Percentiles rank a stretch among this genome's conserved stretches.
Conservation (phyloP, 2,113 vertebrate genomes). For the Pycnonotus jocosus region DNA sequence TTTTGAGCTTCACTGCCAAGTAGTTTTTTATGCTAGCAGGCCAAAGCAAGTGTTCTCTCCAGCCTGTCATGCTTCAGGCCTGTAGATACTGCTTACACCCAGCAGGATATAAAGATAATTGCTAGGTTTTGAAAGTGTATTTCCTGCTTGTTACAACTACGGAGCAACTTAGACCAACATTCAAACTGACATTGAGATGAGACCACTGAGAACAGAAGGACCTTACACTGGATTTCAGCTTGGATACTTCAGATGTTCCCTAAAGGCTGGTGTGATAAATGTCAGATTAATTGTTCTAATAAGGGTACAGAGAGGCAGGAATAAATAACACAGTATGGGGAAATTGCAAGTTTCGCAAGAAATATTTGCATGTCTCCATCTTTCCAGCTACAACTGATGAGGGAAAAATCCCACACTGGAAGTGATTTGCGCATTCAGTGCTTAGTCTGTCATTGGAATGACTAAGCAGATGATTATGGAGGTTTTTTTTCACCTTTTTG, state of each 20-base stretch:
- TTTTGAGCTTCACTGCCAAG: not conserved
- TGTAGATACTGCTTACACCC: not conserved
- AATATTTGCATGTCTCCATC: not conserved
- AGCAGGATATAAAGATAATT: not conserved
- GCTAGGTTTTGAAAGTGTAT: not conserved
- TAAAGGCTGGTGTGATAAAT: not conserved
- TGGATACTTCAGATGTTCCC: not conserved
- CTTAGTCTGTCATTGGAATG: not conserved
- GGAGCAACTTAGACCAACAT: not conserved
- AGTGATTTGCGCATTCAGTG: not conserved
- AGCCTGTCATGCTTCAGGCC: not conserved
- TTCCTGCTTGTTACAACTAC: not conserved
- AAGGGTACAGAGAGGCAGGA: not conserved
- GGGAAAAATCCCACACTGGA: accelerated
- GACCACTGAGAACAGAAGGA: not conserved
- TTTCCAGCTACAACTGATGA: not conserved
- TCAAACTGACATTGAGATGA: not conserved
- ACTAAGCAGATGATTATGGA: not conserved
- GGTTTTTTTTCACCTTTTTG: not conserved
- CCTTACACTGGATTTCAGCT: not conserved
- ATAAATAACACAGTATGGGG: not conserved
- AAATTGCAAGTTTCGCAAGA: not conserved
- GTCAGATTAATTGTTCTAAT: not conserved
- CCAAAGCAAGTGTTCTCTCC: not conserved
- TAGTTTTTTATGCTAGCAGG: not conserved